Percentiles rank a stretch among this genome's conserved stretches.
These are phyloP conservation scores for Patiria miniata DNA, from an alignment of 35 echinoderm and acorn worm genomes.

Conservation along the genomic window DNA sequence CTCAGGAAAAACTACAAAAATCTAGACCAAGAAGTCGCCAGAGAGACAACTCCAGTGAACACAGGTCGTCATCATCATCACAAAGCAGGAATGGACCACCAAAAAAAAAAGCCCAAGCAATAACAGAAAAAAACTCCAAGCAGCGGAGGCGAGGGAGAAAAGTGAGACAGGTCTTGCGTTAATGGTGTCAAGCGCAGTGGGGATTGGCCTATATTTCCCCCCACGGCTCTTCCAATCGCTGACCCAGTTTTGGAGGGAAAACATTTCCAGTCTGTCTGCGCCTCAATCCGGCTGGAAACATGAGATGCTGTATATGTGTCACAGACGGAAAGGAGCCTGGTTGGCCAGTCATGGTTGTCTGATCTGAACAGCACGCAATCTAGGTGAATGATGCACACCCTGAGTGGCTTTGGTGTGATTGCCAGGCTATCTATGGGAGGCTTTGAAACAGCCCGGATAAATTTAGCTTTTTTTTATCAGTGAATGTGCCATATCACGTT, in stretches of 20 bases:
- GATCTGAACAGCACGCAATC: background rate
- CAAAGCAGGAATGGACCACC: background rate
- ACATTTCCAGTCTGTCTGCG: slow-evolving; percentile 32
- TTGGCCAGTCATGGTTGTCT: background rate
- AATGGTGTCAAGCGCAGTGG: slow-evolving; percentile 27
- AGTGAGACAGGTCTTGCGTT: slow-evolving; percentile 32
- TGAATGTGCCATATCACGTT: slow-evolving; percentile 17
- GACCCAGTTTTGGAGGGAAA: background rate
- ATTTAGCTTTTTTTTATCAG: slow-evolving; percentile 26
- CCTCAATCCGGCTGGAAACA: slow-evolving; percentile 30
- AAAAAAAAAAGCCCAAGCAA: slow-evolving; percentile 9
- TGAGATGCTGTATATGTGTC: slow-evolving; percentile 31
- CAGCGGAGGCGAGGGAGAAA: background rate
- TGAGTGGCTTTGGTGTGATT: background rate
- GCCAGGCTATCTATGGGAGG: slow-evolving; percentile 22
- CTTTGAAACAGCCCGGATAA: slow-evolving; percentile 16
- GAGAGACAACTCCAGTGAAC: slow-evolving; percentile 13
- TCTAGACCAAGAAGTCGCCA: slow-evolving; percentile 32
- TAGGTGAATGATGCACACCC: background rate
- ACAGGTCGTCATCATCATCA: slow-evolving; percentile 19
- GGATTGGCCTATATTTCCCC: slow-evolving; percentile 27
- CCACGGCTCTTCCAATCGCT: slow-evolving; percentile 9
- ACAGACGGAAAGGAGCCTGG: slow-evolving; percentile 29
- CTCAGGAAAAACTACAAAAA: background rate
- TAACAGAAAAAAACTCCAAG: background rate